A percentile compares a stretch with the other conserved stretches of the same genome.
Evolutionary conservation across 2,113 vertebrate species (phyloP).

Genomic region (Talpa occidentalis): DNA sequence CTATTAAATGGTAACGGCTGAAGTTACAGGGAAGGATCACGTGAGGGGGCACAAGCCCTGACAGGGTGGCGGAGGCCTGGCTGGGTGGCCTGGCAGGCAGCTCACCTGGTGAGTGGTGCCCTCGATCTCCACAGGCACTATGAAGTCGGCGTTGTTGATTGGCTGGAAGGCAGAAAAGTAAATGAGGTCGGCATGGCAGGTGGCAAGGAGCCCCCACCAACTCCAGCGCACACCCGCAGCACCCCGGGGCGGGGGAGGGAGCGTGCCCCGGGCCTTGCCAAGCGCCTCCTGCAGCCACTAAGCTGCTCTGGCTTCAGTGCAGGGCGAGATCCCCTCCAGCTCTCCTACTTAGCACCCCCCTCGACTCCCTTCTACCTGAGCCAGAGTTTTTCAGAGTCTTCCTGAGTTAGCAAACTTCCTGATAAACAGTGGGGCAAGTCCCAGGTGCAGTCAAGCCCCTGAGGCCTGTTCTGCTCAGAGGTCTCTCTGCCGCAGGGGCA

Average conservation of each 20-base stretch:
- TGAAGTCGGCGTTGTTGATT: slow-evolving; percentile 96
- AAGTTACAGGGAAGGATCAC: not conserved
- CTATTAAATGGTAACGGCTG: not conserved
- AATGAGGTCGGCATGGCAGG: not conserved
- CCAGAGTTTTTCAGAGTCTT: not conserved
- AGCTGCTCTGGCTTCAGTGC: not conserved
- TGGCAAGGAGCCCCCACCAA: not conserved
- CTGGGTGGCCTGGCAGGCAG: not conserved
- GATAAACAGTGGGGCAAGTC: not conserved
- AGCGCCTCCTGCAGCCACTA: not conserved
- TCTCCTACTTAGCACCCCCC: not conserved
- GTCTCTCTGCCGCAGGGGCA: not conserved
- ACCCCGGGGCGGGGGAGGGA: not conserved
- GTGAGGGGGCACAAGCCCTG: not conserved
- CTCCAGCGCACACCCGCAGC: not conserved
- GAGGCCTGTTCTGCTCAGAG: not conserved
- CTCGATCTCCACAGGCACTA: slow-evolving; percentile 96
- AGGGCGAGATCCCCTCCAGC: not conserved
- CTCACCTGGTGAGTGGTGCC: slow-evolving; percentile 96
- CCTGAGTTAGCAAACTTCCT: not conserved
- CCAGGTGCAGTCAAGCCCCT: not conserved
- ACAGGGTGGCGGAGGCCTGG: not conserved
- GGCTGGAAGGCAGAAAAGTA: slow-evolving; percentile 86
- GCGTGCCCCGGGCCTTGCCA: not conserved
- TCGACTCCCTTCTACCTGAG: not conserved